Conservation (phyloP, 2,888 invertebrate genomes). For the Brachyopa scutellaris region DNA sequence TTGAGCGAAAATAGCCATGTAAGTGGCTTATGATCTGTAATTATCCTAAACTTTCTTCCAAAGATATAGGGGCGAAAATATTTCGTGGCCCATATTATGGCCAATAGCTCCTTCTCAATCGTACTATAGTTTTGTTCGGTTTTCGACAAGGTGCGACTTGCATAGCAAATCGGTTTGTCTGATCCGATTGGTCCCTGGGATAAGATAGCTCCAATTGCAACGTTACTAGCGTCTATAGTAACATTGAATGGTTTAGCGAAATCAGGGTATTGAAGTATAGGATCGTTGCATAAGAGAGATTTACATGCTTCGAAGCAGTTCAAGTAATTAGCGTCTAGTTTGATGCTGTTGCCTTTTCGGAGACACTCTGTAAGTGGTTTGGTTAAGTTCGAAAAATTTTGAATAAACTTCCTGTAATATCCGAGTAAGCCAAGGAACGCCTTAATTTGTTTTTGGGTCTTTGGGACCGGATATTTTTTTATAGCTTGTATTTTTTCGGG, state of each 20-base stretch:
- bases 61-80: no score
- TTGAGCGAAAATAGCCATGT: no score
- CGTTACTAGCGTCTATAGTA: no score
- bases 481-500: slow-evolving; percentile 68
- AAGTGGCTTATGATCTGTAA: no score
- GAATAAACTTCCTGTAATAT: slow-evolving; percentile 69
- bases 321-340: slow-evolving; percentile 2
- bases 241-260: slow-evolving; percentile 42
- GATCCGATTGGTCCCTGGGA: slow-evolving; percentile 42
- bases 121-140: no score
- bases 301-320: slow-evolving; percentile 42
- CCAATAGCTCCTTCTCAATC: no score
- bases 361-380: slow-evolving; percentile 20
- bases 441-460: slow-evolving; percentile 56
- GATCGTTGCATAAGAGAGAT: slow-evolving; percentile 47
- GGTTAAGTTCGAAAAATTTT: slow-evolving; percentile 44
- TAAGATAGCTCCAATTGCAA: slow-evolving; percentile 39
- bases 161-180: no score
- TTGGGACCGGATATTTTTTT: slow-evolving; percentile 19
- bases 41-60: no score
- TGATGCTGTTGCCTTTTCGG: slow-evolving; percentile 37
- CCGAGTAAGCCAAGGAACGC: slow-evolving; percentile 60
- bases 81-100: no score
- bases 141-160: no score
- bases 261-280: slow-evolving; percentile 46